Evolutionary conservation across 2,888 invertebrate genomes (phyloP).

Genomic region (Eutolmus rufibarbis): DNA sequence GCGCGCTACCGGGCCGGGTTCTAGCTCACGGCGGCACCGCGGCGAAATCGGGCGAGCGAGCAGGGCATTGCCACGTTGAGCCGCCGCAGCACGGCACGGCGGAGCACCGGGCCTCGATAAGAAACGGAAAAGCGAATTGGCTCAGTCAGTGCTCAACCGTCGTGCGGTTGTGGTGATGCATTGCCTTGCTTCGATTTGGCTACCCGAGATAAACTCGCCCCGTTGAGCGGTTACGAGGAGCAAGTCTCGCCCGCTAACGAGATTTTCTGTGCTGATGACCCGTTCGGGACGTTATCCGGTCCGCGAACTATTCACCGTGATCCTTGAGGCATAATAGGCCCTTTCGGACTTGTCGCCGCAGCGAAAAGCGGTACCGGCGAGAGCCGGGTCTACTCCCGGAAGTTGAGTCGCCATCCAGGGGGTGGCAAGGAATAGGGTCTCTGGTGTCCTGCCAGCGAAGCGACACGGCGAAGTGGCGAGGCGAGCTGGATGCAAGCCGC

Average conservation of each 20-base stretch:
- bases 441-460: not conserved
- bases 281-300: slow-evolving; percentile 4
- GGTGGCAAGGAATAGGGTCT: not conserved
- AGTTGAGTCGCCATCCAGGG: not conserved
- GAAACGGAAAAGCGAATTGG: slow-evolving; percentile 28
- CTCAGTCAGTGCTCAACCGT: slow-evolving; percentile 27
- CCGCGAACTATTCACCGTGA: not conserved
- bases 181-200: not conserved
- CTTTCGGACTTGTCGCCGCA: not conserved
- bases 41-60: not conserved
- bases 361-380: too few species aligned
- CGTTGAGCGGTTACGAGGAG: not conserved
- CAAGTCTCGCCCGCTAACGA: not conserved
- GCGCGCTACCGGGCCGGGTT: not conserved
- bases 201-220: not conserved
- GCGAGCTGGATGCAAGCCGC: not conserved
- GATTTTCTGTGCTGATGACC: not conserved
- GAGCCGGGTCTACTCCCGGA: not conserved
- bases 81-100: not conserved
- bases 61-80: not conserved
- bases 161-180: slow-evolving; percentile 25
- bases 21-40: not conserved
- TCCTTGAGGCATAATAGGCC: not conserved
- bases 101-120: slow-evolving; percentile 12
- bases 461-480: not conserved